Conservation (phyloP, 2,797 vertebrate genomes). For the Pteropus rufus region DNA sequence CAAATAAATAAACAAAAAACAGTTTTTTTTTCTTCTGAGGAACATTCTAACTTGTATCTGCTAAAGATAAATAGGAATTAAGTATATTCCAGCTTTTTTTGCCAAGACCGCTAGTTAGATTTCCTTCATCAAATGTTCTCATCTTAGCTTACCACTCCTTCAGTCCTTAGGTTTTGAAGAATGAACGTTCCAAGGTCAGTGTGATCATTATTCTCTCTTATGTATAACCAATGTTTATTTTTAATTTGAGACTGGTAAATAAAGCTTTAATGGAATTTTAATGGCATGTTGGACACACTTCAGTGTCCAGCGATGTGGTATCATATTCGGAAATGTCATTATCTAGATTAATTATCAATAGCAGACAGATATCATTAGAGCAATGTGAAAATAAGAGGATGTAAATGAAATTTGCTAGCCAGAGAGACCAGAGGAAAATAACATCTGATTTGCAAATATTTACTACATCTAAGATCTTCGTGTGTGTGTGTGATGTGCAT, state of each 20-base stretch:
- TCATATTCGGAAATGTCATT: slow-evolving; percentile 81
- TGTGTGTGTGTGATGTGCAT: neutral
- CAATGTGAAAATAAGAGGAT: slow-evolving; percentile 74
- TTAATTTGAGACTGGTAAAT: slow-evolving; percentile 82
- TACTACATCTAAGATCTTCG: slow-evolving; percentile 39
- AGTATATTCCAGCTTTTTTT: neutral
- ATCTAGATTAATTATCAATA: slow-evolving; percentile 86
- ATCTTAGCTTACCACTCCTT: neutral
- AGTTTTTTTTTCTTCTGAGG: neutral
- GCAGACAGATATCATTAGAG: slow-evolving; percentile 77
- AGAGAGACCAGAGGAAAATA: slow-evolving; percentile 55
- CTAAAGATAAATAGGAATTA: neutral
- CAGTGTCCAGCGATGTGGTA: slow-evolving; percentile 82
- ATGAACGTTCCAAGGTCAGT: slow-evolving; percentile 79
- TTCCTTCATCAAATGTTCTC: neutral
- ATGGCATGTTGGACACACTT: slow-evolving; percentile 85
- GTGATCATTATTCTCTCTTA: slow-evolving; percentile 77
- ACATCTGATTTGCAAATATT: slow-evolving; percentile 47
- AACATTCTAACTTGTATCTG: neutral
- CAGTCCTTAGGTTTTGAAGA: slow-evolving; percentile 51
- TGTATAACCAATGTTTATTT: slow-evolving; percentile 79
- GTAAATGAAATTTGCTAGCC: slow-evolving; percentile 74
- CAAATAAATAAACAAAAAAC: neutral
- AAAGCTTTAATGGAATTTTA: slow-evolving; percentile 85
- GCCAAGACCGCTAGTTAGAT: neutral